These are phyloP conservation scores for Thunnus albacares DNA, from an alignment of 2,797 vertebrate genomes.

Conservation along the genomic window DNA sequence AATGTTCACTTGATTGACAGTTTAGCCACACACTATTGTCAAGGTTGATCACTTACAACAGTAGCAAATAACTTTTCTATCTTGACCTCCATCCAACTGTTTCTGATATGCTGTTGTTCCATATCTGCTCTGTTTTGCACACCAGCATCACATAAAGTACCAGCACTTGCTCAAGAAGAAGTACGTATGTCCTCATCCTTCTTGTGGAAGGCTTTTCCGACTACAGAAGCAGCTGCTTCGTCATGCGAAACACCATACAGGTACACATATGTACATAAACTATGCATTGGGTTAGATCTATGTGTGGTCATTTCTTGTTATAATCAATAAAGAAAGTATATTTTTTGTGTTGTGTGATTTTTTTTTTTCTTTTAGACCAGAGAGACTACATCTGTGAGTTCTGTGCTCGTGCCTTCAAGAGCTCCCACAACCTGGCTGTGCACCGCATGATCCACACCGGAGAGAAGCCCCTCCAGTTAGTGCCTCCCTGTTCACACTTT, in stretches of 20 bases:
- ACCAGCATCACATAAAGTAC: conserved; percentile 98
- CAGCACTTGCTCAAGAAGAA: conserved; percentile 99
- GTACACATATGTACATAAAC: conserved; percentile 71
- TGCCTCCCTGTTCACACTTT: conserved; percentile 58
- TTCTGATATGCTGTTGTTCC: conserved; percentile 1
- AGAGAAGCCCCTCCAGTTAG: conserved; percentile 98
- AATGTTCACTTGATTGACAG: neutral
- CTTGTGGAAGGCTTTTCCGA: conserved; percentile 95
- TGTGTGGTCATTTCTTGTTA: neutral
- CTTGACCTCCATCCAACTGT: neutral
- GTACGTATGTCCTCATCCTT: conserved; percentile 97
- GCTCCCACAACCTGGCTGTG: conserved; percentile 97
- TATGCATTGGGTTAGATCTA: neutral
- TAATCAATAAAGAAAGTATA: neutral
- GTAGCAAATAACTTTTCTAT: neutral
- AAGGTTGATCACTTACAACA: neutral
- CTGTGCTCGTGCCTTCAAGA: conserved; percentile 98
- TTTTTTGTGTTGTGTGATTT: conserved; percentile 20
- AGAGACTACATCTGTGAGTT: conserved; percentile 99
- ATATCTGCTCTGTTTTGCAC: conserved; percentile 31
- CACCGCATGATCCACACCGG: conserved; percentile 99
- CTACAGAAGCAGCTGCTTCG: conserved; percentile 98
- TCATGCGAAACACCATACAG: conserved; percentile 98
- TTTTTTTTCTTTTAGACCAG: conserved; percentile 87
- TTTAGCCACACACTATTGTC: neutral